Evolutionary conservation across 2,888 invertebrate genomes (phyloP).

Genomic region (Torymus tubicola): DNA sequence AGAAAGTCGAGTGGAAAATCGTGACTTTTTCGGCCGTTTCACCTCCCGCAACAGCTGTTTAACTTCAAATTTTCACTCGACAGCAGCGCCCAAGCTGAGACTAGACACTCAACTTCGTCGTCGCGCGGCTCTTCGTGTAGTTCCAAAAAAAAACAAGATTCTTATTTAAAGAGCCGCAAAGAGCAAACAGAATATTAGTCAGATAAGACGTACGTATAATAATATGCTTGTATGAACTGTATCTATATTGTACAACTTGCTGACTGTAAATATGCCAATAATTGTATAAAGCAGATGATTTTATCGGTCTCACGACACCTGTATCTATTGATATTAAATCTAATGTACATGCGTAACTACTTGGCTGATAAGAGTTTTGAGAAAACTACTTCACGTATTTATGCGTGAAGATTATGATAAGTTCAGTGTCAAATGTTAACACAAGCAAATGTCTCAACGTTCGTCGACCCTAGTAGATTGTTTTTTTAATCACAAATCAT

Average conservation of each 20-base stretch:
- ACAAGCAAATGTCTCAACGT: too few relatives aligned
- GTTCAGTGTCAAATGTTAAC: too few relatives aligned
- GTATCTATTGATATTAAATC: constrained; percentile 30
- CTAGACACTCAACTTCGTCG: constrained; percentile 32
- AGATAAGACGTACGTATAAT: neutral
- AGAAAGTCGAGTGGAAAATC: constrained; percentile 24
- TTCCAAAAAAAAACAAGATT: neutral
- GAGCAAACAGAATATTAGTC: neutral
- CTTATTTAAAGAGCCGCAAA: neutral
- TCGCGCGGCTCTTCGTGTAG: neutral
- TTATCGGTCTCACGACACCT: neutral
- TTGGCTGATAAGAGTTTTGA: constrained; percentile 14
- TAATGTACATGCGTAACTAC: constrained; percentile 8
- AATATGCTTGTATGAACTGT: neutral
- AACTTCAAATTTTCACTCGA: constrained; percentile 14
- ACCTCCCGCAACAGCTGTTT: constrained; percentile 19
- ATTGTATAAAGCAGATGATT: neutral
- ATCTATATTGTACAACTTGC: neutral
- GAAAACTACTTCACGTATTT: constrained; percentile 17
- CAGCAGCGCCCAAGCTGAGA: neutral
- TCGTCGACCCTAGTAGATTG: too few relatives aligned
- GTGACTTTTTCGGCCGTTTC: constrained; percentile 45
- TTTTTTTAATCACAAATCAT: too few relatives aligned
- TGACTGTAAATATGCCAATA: neutral
- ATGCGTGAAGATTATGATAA: neutral